Base-by-base conservation (phyloP, 2,113 vertebrate genomes). In the Hypomesus transpacificus region DNA sequence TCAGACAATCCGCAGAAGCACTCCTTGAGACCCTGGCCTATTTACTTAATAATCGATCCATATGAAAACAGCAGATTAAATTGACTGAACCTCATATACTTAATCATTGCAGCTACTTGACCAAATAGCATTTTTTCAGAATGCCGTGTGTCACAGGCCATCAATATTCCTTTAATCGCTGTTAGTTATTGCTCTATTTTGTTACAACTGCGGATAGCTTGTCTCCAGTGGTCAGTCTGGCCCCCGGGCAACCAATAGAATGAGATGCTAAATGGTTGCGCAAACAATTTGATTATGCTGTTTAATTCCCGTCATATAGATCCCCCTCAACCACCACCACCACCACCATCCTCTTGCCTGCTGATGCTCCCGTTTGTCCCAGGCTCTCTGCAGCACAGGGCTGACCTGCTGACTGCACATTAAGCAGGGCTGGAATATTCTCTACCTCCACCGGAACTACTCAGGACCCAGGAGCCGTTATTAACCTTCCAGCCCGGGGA, bases 21-120 rank as follows among this genome's bases (percentile, higher is more conserved):
- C 91, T 92, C 89, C 92, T 86, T 78, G 86, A 91, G 80, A 86
- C 87, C 75, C 78, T 86, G 60, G 82, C 88, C 89, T 81, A 87
- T 93, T 91, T 89, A 88, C 91, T 88, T 91, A 94, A 93, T 90
- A 88, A 94, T 94, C 90, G 92, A 96, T 95, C 91, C 87, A 91
- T 92, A 93, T 88, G 94, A 95, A 94, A 95, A 92, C 91, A 91
- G 89, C 90, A 93, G 93, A 95, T 96, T 94, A 94, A 94, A 95
- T 92, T 91, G 94, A 94, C 91, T 89, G 92, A 91, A 91, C 91
- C 91, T 93, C 94, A 93, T 93, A 94, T 94, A 93, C 92, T 95
- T 95, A 94, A 95, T 94, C 94, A 96, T 95, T 90, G 92, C 89
- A 86, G 87, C 89, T 93, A 89, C 94, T 93, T 93, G 92, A 93